phyloP scores from a whole-genome alignment of 2,888 invertebrate species.

The Epistrophella euchroma region DNA sequence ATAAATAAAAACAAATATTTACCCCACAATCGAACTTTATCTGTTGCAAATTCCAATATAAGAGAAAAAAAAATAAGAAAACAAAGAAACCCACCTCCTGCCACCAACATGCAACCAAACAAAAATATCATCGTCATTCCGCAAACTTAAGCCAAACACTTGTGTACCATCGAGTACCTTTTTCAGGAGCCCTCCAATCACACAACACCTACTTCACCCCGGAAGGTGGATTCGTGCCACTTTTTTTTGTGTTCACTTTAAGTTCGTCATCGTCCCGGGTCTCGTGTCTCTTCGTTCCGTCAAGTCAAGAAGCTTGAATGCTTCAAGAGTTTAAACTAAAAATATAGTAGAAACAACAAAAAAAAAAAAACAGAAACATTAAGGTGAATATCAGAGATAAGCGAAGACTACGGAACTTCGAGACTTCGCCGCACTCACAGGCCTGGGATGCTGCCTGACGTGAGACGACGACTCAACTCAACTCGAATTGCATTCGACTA shows the following conservation, averaged over 20 bases:
- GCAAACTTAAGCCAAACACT: constrained; percentile 50
- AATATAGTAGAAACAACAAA: not conserved
- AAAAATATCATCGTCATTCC: constrained; percentile 46
- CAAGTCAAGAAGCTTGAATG: constrained; percentile 51
- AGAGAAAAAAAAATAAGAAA: not conserved
- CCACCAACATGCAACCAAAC: constrained; percentile 12
- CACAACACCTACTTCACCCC: constrained; percentile 68
- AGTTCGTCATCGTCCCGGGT: constrained; percentile 7
- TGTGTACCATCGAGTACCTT: constrained; percentile 61
- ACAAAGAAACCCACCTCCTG: constrained; percentile 6
- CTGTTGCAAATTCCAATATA: constrained; percentile 47
- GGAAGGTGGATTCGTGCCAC: constrained; percentile 65
- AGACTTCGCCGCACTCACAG: not conserved
- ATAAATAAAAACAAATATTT: constrained; percentile 64
- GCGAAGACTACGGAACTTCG: constrained; percentile 32
- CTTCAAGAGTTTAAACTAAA: constrained; percentile 40
- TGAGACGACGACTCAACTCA: constrained; percentile 14
- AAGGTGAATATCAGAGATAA: constrained; percentile 26
- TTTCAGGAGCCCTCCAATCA: constrained; percentile 63
- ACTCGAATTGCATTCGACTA: not conserved
- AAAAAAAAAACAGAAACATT: constrained; percentile 14
- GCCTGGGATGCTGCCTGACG: constrained; percentile 6
- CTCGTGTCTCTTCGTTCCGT: constrained; percentile 13
- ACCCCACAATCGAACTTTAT: constrained; percentile 63
- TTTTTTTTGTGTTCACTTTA: constrained; percentile 13